Percentiles rank a stretch among this genome's conserved stretches.
Conservation (phyloP, 1,140 invertebrate genomes). For the Sycophaga agraensis region DNA sequence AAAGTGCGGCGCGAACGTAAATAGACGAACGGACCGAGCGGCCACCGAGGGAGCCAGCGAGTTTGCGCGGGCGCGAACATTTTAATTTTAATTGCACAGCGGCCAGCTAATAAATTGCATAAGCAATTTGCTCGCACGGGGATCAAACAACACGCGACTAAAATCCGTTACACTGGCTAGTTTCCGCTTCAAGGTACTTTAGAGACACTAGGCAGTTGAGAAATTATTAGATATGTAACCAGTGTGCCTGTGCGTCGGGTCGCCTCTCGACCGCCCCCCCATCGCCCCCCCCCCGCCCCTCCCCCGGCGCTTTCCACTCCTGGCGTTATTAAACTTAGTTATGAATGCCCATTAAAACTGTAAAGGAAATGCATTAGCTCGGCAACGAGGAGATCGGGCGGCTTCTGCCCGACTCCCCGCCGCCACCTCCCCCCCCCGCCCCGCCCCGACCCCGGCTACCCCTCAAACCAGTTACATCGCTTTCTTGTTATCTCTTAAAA, state of each 20-base stretch:
- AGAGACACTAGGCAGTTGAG: conserved; percentile 27
- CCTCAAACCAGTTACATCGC: conserved; percentile 7
- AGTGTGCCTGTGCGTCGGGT: conserved; percentile 38
- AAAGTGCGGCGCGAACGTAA: no score
- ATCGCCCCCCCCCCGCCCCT: background rate
- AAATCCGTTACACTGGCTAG: conserved; percentile 25
- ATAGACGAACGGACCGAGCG: no score
- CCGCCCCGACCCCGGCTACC: background rate
- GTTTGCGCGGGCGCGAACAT: background rate
- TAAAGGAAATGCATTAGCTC: conserved; percentile 58
- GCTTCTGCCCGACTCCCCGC: background rate
- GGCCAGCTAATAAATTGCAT: conserved; percentile 21
- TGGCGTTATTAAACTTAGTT: conserved; percentile 57
- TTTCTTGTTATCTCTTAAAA: conserved; percentile 20
- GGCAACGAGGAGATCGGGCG: conserved; percentile 37
- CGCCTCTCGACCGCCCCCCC: no score
- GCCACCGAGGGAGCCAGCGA: no score
- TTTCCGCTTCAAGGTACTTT: conserved; percentile 27
- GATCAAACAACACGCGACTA: conserved; percentile 26
- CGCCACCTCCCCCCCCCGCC: background rate
- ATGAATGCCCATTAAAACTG: conserved; percentile 59
- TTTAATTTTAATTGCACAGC: conserved; percentile 25
- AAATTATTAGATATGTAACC: conserved; percentile 56
- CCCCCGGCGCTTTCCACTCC: conserved; percentile 31
- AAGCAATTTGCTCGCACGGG: conserved; percentile 24